Evolutionary conservation across 2,113 vertebrate genomes (phyloP).

Genomic region (Acanthochromis polyacanthus): DNA sequence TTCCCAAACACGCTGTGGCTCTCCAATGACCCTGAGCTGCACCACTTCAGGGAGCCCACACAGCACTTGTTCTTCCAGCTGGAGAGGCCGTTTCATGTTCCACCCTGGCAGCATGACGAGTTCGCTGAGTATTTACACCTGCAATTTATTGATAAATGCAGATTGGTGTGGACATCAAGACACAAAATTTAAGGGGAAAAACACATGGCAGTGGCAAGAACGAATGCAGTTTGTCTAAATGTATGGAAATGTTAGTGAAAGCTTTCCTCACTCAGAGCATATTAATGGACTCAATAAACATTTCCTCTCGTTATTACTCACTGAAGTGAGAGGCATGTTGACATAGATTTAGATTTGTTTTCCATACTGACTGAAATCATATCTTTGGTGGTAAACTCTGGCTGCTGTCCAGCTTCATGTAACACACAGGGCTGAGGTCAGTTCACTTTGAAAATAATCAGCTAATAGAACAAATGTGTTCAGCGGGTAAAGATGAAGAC

Average conservation of each 20-base stretch:
- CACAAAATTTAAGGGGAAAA: not conserved
- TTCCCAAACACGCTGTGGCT: conserved; percentile 62
- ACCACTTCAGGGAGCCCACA: conserved; percentile 70
- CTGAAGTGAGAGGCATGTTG: not conserved
- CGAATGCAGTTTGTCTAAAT: not conserved
- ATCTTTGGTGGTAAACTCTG: conserved; percentile 13
- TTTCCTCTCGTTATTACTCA: not conserved
- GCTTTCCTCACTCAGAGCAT: not conserved
- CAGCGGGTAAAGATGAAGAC: not conserved
- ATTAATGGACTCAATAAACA: too few species aligned
- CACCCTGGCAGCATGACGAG: conserved; percentile 31
- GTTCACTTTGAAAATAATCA: conserved; percentile 13
- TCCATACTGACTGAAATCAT: not conserved
- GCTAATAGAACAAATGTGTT: conserved; percentile 11
- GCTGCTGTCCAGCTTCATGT: conserved; percentile 1
- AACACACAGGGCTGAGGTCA: not conserved
- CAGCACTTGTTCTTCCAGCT: conserved; percentile 69
- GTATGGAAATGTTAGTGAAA: not conserved
- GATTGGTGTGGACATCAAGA: conserved; percentile 17
- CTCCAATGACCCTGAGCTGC: conserved; percentile 64
- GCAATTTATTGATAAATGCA: conserved; percentile 62
- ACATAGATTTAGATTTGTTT: not conserved
- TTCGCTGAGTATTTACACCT: conserved; percentile 56
- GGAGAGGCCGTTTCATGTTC: conserved; percentile 60
- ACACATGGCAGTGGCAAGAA: not conserved